Conservation (phyloP, 2,888 invertebrate genomes). For the Melieria picta region DNA sequence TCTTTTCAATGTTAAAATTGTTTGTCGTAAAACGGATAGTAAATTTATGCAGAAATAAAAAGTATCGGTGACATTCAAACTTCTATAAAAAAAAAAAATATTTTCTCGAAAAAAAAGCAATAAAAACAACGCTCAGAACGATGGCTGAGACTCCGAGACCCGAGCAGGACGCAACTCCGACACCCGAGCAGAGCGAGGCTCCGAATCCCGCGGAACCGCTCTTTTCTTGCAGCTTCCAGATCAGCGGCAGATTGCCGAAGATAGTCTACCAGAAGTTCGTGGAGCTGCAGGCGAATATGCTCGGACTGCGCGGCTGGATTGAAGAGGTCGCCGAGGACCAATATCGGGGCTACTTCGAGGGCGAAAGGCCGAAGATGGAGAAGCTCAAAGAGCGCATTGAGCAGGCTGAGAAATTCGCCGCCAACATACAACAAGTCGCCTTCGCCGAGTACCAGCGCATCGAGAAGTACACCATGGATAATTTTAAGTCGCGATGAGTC, state of each 20-base stretch:
- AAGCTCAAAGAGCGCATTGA: conserved; percentile 27
- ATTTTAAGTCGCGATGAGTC: background rate
- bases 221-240: conserved; percentile 35
- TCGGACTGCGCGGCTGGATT: conserved; percentile 36
- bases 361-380: conserved; percentile 24
- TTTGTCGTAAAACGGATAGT: too few species aligned
- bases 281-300: conserved; percentile 32
- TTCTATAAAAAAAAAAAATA: too few species aligned
- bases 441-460: conserved; percentile 24
- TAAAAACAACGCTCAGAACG: too few species aligned
- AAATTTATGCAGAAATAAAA: too few species aligned
- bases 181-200: too few species aligned
- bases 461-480: conserved; percentile 23
- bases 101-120: too few species aligned
- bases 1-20: too few species aligned
- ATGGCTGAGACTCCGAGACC: too few species aligned
- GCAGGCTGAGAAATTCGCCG: conserved; percentile 12
- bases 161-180: too few species aligned
- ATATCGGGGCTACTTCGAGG: conserved; percentile 31
- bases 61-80: too few species aligned
- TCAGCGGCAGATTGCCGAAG: conserved; percentile 36
- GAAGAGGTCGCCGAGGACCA: conserved; percentile 34
- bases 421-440: background rate
- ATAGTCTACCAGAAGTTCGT: conserved; percentile 35
- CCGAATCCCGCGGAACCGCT: background rate